These are phyloP conservation scores for Agrotis segetum DNA, from an alignment of 2,888 invertebrate genomes.

Conservation along the genomic window DNA sequence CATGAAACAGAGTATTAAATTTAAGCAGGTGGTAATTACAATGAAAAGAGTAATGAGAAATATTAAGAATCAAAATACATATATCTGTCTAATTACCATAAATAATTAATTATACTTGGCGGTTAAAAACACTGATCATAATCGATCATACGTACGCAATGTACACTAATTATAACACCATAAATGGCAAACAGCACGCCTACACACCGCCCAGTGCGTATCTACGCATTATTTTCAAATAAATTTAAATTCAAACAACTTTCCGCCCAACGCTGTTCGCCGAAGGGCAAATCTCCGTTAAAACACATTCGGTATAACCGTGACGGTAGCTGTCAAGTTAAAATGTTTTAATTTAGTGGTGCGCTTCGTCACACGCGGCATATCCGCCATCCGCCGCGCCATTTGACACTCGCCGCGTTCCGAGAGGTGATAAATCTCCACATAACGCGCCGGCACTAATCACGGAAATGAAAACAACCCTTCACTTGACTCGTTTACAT, in stretches of 20 bases:
- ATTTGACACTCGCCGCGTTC: constrained; percentile 83
- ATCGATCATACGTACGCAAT: constrained; percentile 41
- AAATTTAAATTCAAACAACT: constrained; percentile 57
- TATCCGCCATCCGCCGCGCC: constrained; percentile 78
- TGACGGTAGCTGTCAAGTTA: constrained; percentile 86
- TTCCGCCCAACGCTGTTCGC: constrained; percentile 67
- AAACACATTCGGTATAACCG: constrained; percentile 77
- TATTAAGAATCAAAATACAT: background rate
- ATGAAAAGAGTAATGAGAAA: background rate
- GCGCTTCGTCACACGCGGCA: constrained; percentile 81
- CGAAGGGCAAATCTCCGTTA: constrained; percentile 76
- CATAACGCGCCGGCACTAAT: constrained; percentile 81
- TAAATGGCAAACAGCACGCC: constrained; percentile 53
- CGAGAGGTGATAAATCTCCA: constrained; percentile 85
- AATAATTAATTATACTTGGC: constrained; percentile 30
- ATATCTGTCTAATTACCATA: constrained; percentile 16
- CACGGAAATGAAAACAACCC: constrained; percentile 88
- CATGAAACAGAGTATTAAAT: background rate
- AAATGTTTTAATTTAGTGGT: constrained; percentile 89
- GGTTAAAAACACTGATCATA: constrained; percentile 30
- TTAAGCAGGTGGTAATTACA: background rate
- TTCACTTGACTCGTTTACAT: constrained; percentile 79
- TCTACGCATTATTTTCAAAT: constrained; percentile 58
- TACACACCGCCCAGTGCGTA: constrained; percentile 56
- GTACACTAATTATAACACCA: constrained; percentile 52